Conservation (phyloP, 2,797 vertebrate species). For the Rousettus madagascariensis region DNA sequence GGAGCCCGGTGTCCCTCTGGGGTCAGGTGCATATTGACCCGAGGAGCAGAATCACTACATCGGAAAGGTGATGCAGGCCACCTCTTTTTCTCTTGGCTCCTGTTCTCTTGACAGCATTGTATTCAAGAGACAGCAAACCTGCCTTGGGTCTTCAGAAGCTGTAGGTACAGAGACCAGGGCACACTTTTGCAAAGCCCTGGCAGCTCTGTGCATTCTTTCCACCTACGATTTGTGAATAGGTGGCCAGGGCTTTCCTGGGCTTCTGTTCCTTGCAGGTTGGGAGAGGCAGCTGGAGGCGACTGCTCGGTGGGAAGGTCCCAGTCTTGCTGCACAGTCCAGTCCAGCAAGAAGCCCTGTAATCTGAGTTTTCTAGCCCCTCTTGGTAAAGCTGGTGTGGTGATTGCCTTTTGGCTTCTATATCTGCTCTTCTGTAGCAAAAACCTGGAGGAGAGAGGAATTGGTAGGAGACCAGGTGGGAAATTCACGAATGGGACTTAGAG, state of each 20-base stretch:
- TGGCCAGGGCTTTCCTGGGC: not conserved
- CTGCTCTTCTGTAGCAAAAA: not conserved
- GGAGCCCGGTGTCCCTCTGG: not conserved
- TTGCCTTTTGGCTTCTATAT: not conserved
- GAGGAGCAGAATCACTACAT: not conserved
- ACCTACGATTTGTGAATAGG: no score
- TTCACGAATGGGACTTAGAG: not conserved
- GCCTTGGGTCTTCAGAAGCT: not conserved
- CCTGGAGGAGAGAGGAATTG: not conserved
- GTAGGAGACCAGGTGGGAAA: no score
- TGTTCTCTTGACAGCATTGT: not conserved
- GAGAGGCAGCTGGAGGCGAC: not conserved
- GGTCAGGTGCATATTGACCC: no score
- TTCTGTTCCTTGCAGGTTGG: not conserved
- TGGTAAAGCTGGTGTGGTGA: not conserved
- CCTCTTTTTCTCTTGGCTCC: not conserved
- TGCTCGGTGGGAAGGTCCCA: rapidly evolving
- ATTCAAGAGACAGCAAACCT: not conserved
- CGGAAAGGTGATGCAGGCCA: rapidly evolving
- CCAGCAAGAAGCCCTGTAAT: not conserved
- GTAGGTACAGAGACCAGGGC: no score
- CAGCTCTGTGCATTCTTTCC: not conserved
- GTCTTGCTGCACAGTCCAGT: rapidly evolving
- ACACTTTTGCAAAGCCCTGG: not conserved
- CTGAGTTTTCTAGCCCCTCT: not conserved